These are phyloP conservation scores for Lepus americanus DNA, from an alignment of 2,113 vertebrate species.

Conservation along the genomic window DNA sequence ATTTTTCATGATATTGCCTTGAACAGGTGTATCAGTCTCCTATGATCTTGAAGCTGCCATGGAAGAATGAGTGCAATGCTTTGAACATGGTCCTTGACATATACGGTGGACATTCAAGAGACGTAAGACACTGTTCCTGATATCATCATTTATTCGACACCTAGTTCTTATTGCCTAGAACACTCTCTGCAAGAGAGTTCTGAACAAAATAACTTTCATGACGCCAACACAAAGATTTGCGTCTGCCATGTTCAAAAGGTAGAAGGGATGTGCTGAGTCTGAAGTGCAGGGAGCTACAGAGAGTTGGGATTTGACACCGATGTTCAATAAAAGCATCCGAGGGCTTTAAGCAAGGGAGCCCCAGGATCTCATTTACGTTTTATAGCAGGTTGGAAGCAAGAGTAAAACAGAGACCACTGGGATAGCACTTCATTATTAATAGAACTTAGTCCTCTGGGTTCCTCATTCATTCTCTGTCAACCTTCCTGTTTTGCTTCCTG, in stretches of 20 bases:
- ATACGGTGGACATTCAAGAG: too few species aligned
- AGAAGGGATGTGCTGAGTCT: neutral
- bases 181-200: neutral
- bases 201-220: neutral
- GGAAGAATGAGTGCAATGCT: too few species aligned
- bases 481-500: neutral
- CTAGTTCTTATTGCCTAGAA: too few species aligned
- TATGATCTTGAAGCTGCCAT: too few species aligned
- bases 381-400: neutral
- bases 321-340: neutral
- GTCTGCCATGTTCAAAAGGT: rapidly evolving
- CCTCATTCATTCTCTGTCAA: neutral
- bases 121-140: too few species aligned
- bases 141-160: too few species aligned
- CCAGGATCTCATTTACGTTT: neutral
- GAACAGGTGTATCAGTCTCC: too few species aligned
- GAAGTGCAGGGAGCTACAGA: neutral
- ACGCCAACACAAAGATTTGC: neutral
- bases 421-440: neutral
- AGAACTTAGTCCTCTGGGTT: neutral
- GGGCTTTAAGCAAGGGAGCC: neutral
- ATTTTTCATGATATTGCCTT: neutral
- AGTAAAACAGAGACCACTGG: neutral
- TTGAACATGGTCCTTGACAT: too few species aligned
- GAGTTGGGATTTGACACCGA: neutral